These are phyloP conservation scores for Deilephila porcellus DNA, from an alignment of 2,888 invertebrate genomes.

Conservation along the genomic window DNA sequence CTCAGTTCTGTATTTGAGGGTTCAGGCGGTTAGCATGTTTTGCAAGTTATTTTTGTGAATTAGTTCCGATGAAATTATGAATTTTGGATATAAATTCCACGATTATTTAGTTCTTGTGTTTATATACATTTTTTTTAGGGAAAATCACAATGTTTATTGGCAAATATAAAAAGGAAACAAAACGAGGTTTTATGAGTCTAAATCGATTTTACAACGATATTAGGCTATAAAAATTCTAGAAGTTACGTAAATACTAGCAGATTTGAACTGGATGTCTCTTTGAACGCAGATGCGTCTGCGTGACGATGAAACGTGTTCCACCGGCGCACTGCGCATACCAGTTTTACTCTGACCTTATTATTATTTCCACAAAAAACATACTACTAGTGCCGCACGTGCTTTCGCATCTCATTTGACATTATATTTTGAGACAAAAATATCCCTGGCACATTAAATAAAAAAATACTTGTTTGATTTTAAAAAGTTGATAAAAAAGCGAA, in stretches of 20 bases:
- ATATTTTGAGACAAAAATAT: too few relatives aligned
- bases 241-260: not conserved
- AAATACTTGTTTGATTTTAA: not conserved
- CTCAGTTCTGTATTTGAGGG: too few relatives aligned
- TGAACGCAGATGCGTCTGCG: not conserved
- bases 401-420: not conserved
- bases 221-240: not conserved
- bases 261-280: not conserved
- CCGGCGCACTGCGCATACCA: not conserved
- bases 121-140: too few relatives aligned
- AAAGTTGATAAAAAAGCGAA: too few relatives aligned
- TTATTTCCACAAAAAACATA: slow-evolving; percentile 6
- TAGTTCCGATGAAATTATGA: too few relatives aligned
- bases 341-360: slow-evolving; percentile 8
- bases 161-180: not conserved
- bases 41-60: too few relatives aligned
- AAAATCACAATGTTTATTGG: too few relatives aligned
- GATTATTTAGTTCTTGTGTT: too few relatives aligned
- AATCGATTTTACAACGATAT: not conserved
- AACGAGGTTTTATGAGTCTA: too few relatives aligned
- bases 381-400: not conserved
- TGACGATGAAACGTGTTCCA: slow-evolving; percentile 1
- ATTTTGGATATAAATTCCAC: too few relatives aligned
- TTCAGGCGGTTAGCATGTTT: too few relatives aligned
- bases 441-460: not conserved